Conservation (phyloP, 2,797 vertebrate species). For the Anguilla anguilla region DNA sequence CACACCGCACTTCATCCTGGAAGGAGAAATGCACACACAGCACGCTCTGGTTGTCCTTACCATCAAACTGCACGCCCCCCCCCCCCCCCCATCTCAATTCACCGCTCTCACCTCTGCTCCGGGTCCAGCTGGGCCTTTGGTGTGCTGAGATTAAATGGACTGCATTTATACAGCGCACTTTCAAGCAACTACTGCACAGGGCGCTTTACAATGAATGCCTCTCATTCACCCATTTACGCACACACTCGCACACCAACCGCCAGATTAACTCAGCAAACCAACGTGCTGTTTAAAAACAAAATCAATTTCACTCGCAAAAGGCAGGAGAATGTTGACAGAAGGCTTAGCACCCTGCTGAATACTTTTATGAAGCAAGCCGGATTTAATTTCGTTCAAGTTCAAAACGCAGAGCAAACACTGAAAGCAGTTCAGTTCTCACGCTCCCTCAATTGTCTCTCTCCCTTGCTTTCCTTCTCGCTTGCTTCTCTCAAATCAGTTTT, state of each 20-base stretch:
- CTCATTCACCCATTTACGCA: too few species aligned
- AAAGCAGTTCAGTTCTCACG: neutral
- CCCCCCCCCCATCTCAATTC: neutral
- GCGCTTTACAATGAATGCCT: too few species aligned
- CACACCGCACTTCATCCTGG: conserved; percentile 78
- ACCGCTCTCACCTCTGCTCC: neutral
- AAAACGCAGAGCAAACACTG: conserved; percentile 9
- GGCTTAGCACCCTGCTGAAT: conserved; percentile 9
- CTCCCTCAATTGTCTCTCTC: neutral
- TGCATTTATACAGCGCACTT: too few species aligned
- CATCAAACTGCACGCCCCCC: neutral
- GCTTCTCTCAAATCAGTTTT: neutral
- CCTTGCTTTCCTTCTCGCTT: conserved; percentile 9
- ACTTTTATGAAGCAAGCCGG: neutral
- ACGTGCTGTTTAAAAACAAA: neutral
- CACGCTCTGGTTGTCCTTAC: neutral
- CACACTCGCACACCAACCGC: neutral
- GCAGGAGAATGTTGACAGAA: neutral
- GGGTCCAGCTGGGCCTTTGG: neutral
- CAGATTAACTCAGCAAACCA: neutral
- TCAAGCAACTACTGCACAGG: too few species aligned
- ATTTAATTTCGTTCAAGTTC: conserved; percentile 14
- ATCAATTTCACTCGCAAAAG: conserved; percentile 30
- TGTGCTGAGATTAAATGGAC: neutral
- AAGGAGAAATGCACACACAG: conserved; percentile 40